Conservation (phyloP, 2,113 vertebrate species). For the Trinectes maculatus region DNA sequence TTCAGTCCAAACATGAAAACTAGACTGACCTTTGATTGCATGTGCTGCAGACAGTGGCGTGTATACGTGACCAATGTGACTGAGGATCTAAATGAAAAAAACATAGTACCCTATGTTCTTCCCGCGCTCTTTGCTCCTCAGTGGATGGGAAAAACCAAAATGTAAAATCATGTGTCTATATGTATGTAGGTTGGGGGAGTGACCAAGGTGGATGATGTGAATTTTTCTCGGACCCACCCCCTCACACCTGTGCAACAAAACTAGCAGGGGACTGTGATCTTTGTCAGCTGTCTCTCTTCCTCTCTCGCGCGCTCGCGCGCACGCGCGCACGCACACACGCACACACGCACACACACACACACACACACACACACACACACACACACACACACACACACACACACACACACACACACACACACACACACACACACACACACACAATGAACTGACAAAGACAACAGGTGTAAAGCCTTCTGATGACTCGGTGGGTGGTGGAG, state of each 20-base stretch:
- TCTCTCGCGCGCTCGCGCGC: no score
- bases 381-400: neutral
- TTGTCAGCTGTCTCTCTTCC: conserved; percentile 71
- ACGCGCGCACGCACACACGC: neutral
- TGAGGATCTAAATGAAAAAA: conserved; percentile 12
- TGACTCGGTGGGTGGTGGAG: conserved; percentile 48
- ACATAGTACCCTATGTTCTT: conserved; percentile 17
- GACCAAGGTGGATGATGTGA: conserved; percentile 27
- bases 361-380: neutral
- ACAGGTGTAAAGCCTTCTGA: conserved; percentile 52
- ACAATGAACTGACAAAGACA: neutral
- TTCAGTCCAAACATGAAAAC: neutral
- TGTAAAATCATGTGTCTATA: neutral
- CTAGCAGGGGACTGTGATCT: conserved; percentile 71
- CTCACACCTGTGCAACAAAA: conserved; percentile 66
- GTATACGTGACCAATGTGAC: conserved; percentile 1
- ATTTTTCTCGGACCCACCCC: conserved; percentile 25
- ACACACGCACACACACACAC: neutral
- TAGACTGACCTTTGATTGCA: conserved; percentile 42
- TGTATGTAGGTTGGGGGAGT: conserved; percentile 9
- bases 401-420: neutral
- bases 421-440: conserved; percentile 20
- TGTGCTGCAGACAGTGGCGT: neutral
- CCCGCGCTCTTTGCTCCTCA: neutral
- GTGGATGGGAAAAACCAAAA: neutral